Evolutionary conservation across 2,888 invertebrate genomes (phyloP).

Genomic region (Leistus spinibarbis): DNA sequence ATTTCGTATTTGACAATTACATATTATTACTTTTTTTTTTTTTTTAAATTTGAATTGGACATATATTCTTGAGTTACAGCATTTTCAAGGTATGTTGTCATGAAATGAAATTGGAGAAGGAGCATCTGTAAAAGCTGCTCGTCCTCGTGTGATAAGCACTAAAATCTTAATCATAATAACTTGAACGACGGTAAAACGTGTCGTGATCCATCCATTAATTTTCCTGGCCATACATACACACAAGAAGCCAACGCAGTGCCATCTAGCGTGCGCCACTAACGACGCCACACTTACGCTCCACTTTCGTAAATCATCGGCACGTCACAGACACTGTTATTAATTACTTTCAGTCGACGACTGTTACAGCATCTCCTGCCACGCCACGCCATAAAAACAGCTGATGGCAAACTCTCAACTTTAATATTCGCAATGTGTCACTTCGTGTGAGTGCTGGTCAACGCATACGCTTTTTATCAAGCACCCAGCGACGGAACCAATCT

Average conservation of each 20-base stretch:
- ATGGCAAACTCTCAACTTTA: background rate
- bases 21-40: too few relatives aligned
- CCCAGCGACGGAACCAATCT: background rate
- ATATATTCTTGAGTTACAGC: too few relatives aligned
- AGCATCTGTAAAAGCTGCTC: background rate
- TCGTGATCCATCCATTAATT: slow-evolving; percentile 30
- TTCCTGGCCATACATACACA: background rate
- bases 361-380: background rate
- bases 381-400: background rate
- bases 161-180: slow-evolving; percentile 34
- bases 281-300: slow-evolving; percentile 25
- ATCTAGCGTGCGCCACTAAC: slow-evolving; percentile 8
- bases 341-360: slow-evolving; percentile 22
- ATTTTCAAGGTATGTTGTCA: background rate
- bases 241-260: background rate
- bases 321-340: slow-evolving; percentile 32
- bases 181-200: slow-evolving; percentile 33
- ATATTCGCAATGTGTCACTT: slow-evolving; percentile 25
- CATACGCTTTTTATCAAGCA: background rate
- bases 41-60: too few relatives aligned
- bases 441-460: slow-evolving; percentile 6
- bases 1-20: too few relatives aligned
- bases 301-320: slow-evolving; percentile 32
- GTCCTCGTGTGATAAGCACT: slow-evolving; percentile 13
- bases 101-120: background rate